Base-by-base conservation (phyloP, 2,113 vertebrate genomes). In the Laticauda colubrina region DNA sequence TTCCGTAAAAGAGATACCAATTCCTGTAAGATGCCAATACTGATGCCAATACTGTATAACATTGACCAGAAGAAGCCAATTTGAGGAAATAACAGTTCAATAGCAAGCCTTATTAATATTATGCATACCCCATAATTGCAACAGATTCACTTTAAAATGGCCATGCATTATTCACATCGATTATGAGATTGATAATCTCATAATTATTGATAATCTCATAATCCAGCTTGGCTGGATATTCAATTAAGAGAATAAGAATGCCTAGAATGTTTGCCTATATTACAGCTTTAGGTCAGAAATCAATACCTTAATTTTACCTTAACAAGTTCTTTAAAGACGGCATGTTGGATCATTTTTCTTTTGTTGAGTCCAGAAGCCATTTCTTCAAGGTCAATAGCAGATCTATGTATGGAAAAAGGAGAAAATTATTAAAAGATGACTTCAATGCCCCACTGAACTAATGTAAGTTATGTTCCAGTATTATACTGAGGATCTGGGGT, bases 291-390 rank as follows among this genome's bases (percentile, higher is more conserved):
- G 21, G 26, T 86, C 54, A 61, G 88, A 34, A 90, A 45, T n/a
- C 29, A 34, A 26, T 1, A 15, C 26, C 53, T 87, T 87, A 20
- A 93, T 94, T 94, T 95, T 97, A 99, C 99, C 99, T 99, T 99
- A 91, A 99, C 99, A 59, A 99, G 99, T 96, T 99, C 99, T 96
- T 99, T 99, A 97, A 99, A 99, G 92, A 99, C 99, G 48, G 99
- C 98, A 94, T 99, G 99, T 95, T 99, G 99, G 95, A 99, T 99
- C 99, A 99, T 99, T 97, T 99, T 98, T 94, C 99, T 98, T 97
- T 99, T 99, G 97, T 99, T 99, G 94, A 99, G 98, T 92, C 99
- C 99, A 91, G 99, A 99, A 23, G 99, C 99, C 99, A 99, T 99
- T 96, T 99, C 99, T 97, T 99, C 99, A 96, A 99, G 98, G 96